phyloP scores from a whole-genome alignment of 2,797 vertebrate species.

The Dallia pectoralis region DNA sequence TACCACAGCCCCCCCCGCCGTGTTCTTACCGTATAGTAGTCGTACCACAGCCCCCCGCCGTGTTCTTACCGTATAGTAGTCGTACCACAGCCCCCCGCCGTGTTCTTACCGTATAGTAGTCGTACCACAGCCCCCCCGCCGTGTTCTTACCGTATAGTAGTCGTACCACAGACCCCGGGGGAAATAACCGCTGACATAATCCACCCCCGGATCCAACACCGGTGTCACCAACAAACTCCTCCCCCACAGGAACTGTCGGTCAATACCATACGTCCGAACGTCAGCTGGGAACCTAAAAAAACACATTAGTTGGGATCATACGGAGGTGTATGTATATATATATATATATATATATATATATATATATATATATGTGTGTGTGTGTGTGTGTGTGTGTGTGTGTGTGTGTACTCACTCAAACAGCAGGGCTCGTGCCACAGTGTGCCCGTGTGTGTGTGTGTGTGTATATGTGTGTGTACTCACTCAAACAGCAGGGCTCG shows the following conservation, averaged over 20 bases:
- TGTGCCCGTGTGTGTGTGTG: no score
- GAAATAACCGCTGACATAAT: slow-evolving; percentile 77
- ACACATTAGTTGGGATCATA: not conserved
- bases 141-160: slow-evolving; percentile 81
- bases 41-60: slow-evolving; percentile 83
- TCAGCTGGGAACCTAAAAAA: slow-evolving; percentile 78
- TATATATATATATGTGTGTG: no score
- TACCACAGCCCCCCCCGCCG: slow-evolving; percentile 85
- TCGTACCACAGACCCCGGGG: slow-evolving; percentile 84
- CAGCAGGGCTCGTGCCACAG: no score
- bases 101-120: slow-evolving; percentile 85
- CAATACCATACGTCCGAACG: slow-evolving; percentile 71
- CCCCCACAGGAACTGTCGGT: slow-evolving; percentile 88
- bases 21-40: slow-evolving; percentile 85
- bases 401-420: no score
- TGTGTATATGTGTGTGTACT: slow-evolving; percentile 45
- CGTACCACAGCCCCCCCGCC: slow-evolving; percentile 83
- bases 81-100: slow-evolving; percentile 83
- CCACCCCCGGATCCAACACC: slow-evolving; percentile 74
- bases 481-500: slow-evolving; percentile 85
- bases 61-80: slow-evolving; percentile 85
- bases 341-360: no score
- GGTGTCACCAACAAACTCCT: slow-evolving; percentile 82
- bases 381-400: slow-evolving; percentile 72
- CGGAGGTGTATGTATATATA: not conserved